These are phyloP conservation scores for Actinia equina DNA, from an alignment of 64 coral and sea anemone genomes.

Conservation along the genomic window DNA sequence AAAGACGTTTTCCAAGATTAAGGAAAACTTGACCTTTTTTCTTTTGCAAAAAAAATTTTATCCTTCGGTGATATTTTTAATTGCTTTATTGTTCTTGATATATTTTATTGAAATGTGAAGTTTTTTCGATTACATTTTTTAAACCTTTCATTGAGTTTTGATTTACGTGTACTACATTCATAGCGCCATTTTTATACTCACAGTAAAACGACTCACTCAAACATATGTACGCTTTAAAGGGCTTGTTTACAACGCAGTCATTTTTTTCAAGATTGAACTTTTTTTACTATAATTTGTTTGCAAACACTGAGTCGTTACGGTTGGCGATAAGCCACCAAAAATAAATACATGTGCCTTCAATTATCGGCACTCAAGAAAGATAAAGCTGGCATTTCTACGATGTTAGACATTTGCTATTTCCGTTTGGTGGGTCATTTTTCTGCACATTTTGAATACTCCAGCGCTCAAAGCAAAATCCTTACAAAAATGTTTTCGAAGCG, in stretches of 20 bases:
- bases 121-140: too few relatives aligned
- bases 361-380: background rate
- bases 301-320: background rate
- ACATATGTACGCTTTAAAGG: background rate
- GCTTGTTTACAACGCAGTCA: background rate
- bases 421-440: background rate
- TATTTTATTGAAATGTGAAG: too few relatives aligned
- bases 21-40: too few relatives aligned
- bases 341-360: background rate
- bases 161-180: too few relatives aligned
- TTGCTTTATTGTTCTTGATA: too few relatives aligned
- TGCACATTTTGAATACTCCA: background rate
- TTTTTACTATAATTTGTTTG: background rate
- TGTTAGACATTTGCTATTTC: constrained; percentile 11
- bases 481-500: background rate
- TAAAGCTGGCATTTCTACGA: background rate
- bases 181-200: too few relatives aligned
- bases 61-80: too few relatives aligned
- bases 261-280: background rate
- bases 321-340: background rate
- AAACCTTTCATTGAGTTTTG: too few relatives aligned
- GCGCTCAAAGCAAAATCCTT: background rate
- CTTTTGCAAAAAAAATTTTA: too few relatives aligned
- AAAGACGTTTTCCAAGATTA: too few relatives aligned
- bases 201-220: too few relatives aligned